Evolutionary conservation across 2,113 vertebrate species (phyloP).

Genomic region (Upupa epops): DNA sequence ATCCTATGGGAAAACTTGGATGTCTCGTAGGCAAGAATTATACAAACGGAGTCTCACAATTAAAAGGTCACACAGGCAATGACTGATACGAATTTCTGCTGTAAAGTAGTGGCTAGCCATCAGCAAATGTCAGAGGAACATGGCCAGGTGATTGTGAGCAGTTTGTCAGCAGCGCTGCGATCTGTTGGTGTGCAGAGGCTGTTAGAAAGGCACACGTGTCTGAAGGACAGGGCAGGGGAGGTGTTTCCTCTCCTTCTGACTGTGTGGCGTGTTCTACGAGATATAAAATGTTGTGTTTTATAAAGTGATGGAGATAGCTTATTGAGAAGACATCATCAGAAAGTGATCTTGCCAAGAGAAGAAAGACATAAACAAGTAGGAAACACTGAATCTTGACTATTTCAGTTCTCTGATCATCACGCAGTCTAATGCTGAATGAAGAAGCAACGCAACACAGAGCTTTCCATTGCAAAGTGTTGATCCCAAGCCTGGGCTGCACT

Average conservation of each 20-base stretch:
- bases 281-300: background rate
- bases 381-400: no score
- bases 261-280: background rate
- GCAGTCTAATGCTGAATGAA: background rate
- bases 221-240: background rate
- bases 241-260: background rate
- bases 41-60: background rate
- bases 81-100: background rate
- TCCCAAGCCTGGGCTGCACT: background rate
- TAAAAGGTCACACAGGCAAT: background rate
- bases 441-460: background rate
- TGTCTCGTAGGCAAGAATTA: background rate
- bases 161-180: background rate
- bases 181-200: background rate
- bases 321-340: background rate
- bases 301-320: background rate
- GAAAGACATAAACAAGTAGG: background rate
- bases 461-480: fast-evolving
- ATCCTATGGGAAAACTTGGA: background rate
- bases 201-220: background rate
- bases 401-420: background rate
- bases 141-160: background rate
- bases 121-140: constrained; percentile 14
- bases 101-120: background rate
- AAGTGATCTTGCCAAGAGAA: background rate